phyloP scores from a whole-genome alignment of 2,113 vertebrate genomes.

The Pachyramphus minor region DNA sequence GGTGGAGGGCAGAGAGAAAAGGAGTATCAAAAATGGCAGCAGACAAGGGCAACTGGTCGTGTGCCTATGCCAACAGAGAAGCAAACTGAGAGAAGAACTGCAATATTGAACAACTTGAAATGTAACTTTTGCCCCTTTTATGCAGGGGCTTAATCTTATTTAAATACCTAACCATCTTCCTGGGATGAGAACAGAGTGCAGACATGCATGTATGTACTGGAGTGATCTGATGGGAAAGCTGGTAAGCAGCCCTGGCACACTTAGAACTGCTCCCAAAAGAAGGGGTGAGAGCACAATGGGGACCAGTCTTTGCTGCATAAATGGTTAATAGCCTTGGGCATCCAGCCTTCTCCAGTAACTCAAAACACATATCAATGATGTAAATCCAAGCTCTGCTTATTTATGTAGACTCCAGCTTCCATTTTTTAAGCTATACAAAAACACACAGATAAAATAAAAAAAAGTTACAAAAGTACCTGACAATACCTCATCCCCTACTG shows the following conservation, averaged over 20 bases:
- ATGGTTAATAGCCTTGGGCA: background rate
- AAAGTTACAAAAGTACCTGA: background rate
- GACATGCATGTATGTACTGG: background rate
- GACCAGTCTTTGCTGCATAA: background rate
- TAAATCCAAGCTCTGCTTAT: background rate
- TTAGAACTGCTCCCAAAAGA: background rate
- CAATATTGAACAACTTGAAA: background rate
- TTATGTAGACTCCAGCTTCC: background rate
- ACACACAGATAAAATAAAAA: background rate
- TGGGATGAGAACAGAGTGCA: background rate
- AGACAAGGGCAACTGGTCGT: background rate
- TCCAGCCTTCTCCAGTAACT: background rate
- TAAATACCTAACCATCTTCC: background rate
- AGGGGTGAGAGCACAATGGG: rapidly evolving
- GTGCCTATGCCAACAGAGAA: background rate
- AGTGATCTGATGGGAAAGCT: background rate
- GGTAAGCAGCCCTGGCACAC: background rate
- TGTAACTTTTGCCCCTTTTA: background rate
- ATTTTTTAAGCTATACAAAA: background rate
- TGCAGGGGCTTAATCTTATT: background rate
- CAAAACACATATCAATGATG: background rate
- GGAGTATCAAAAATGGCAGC: background rate
- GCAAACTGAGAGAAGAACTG: background rate
- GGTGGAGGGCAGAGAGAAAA: background rate
- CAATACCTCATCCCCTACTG: background rate